Base-by-base conservation (phyloP, 1,140 invertebrate species). In the Stegodyphus dumicola region DNA sequence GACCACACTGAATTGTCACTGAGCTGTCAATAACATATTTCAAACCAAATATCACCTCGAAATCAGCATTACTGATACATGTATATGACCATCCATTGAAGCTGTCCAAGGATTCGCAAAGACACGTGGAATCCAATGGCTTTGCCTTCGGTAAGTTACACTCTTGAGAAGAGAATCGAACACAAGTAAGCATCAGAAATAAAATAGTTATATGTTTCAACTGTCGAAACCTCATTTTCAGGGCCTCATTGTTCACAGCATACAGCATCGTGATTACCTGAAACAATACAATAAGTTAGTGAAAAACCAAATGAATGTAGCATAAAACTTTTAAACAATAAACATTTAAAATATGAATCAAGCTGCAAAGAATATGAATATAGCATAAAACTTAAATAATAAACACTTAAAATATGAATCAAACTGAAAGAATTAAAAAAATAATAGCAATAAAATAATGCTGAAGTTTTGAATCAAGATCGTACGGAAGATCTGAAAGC, bases 31-130 rank as follows among this genome's bases (percentile, higher is more conserved):
- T 51, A 10, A 67, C 54, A 65, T 84, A 85, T 33, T 54, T 70
- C 6, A 77, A 51, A 17, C 13, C 48, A 66, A 70, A 85, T 15
- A 75, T 7, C 7, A 60, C 33, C 3, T 33, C 33, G 33, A 33
- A 1, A 7, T 75, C 60, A 18, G 64, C 7, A 15, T 77, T 66
- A 49, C 64, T 54, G 51, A 85, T 15, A 15, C 84, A 86, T 15
- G 76, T 65, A 69, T 71, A 86, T 7, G 56, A 48, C 84, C 84
- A 86, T 11, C 84, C 84, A 9, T 70, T 65, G 9, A 33, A 69
- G 17, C 49, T 52, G 13, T 85, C 74, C 9, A 69, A 15, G 6
- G 5, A 10, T 53, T 86, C 84, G 49, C 84, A 86, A 17, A 77
- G 17, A 48, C 84, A 77, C 15, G 33, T 7, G 0, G 11, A 66